These are phyloP conservation scores for Loriculus beryllinus DNA, from an alignment of 2,797 vertebrate species.

Conservation along the genomic window DNA sequence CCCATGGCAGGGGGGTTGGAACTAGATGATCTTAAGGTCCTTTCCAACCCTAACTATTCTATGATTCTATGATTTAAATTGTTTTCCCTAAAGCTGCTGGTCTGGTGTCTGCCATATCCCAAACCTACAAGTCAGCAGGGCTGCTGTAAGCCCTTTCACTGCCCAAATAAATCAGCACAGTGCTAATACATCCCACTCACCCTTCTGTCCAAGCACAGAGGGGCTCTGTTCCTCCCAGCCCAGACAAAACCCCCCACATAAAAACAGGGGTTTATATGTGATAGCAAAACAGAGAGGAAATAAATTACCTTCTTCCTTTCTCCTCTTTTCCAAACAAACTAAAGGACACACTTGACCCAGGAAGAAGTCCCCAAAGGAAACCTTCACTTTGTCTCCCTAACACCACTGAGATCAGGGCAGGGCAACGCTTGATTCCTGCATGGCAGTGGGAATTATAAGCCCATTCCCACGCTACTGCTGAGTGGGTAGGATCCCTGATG, in stretches of 20 bases:
- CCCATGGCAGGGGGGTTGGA: too few species aligned
- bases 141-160: background rate
- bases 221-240: background rate
- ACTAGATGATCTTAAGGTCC: too few species aligned
- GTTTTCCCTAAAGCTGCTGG: background rate
- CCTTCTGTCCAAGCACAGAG: background rate
- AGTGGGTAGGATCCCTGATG: background rate
- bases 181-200: rapidly evolving
- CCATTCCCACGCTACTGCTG: background rate
- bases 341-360: background rate
- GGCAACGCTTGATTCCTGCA: background rate
- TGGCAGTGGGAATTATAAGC: background rate
- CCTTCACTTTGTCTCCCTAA: too few species aligned
- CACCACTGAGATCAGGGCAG: rapidly evolving
- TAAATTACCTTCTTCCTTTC: background rate
- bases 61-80: background rate
- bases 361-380: background rate
- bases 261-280: background rate
- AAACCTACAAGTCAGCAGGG: rapidly evolving
- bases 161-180: background rate
- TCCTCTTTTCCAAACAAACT: background rate
- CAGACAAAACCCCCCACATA: background rate
- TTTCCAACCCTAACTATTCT: too few species aligned
- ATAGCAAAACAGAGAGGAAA: background rate
- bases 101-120: background rate